Percentiles rank a stretch among this genome's conserved stretches.
Evolutionary conservation across 2,888 invertebrate genomes (phyloP).

Genomic region (Clivina fossor): DNA sequence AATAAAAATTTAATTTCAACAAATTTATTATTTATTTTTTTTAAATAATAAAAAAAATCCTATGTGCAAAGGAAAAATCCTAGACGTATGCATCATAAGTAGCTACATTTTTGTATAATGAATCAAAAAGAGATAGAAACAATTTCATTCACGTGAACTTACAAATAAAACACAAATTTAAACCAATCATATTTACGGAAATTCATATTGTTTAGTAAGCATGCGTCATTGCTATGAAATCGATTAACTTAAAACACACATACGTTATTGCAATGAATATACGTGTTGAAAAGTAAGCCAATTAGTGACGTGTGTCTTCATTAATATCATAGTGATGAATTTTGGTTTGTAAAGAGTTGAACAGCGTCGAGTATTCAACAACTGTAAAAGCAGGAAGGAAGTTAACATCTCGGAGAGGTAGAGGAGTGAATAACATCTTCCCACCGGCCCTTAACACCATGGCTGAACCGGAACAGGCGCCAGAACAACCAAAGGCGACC

Average conservation of each 20-base stretch:
- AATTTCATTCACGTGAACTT: conserved; percentile 11
- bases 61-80: too few relatives aligned
- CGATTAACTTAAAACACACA: background rate
- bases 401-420: conserved; percentile 74
- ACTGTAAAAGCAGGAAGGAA: conserved; percentile 63
- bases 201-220: conserved; percentile 22
- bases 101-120: too few relatives aligned
- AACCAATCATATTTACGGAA: conserved; percentile 19
- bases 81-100: too few relatives aligned
- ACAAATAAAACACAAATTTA: conserved; percentile 7
- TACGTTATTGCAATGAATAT: conserved; percentile 8
- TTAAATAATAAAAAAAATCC: too few relatives aligned
- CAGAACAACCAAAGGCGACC: conserved; percentile 66
- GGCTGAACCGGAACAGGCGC: conserved; percentile 93
- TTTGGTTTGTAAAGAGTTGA: conserved; percentile 44
- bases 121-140: conserved; percentile 2
- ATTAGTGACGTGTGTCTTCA: conserved; percentile 34
- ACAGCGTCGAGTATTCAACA: conserved; percentile 50
- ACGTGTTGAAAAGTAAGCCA: conserved; percentile 24
- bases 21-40: background rate
- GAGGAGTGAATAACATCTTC: conserved; percentile 77
- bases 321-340: conserved; percentile 35
- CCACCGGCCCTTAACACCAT: conserved; percentile 82
- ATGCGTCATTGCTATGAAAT: conserved; percentile 29
- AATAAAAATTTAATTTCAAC: conserved; percentile 26